Evolutionary conservation across 92 coral and sea anemone species (phyloP).

Genomic region (Phenganax marumi): DNA sequence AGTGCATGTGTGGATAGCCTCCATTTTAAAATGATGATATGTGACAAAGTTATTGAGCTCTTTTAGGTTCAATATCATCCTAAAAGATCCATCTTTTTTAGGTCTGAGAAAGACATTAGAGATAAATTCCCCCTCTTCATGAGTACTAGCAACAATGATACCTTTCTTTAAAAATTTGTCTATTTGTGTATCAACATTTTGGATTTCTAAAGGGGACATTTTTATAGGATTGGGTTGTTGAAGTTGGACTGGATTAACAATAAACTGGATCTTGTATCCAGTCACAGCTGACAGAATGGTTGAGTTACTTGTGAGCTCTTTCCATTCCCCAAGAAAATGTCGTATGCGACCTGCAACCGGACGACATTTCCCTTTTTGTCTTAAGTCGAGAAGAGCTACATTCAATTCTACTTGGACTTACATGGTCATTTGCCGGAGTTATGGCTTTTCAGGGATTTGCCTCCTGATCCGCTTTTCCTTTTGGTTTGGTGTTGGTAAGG

Average conservation of each 20-base stretch:
- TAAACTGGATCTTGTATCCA: constrained; percentile 47
- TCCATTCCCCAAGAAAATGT: constrained; percentile 44
- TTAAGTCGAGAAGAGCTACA: neutral
- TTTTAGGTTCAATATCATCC: constrained; percentile 27
- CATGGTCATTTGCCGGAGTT: neutral
- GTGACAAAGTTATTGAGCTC: constrained; percentile 1
- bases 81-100: constrained; percentile 10
- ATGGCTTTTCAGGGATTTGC: neutral
- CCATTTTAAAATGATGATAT: constrained; percentile 34
- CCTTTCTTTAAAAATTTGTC: neutral
- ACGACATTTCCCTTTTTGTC: neutral
- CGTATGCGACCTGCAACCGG: constrained; percentile 43
- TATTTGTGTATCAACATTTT: constrained; percentile 40
- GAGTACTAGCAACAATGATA: neutral
- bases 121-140: constrained; percentile 21
- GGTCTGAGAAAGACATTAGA: constrained; percentile 27
- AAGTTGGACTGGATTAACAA: constrained; percentile 43
- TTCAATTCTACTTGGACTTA: neutral
- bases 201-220: constrained; percentile 24
- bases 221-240: constrained; percentile 41
- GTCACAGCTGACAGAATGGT: constrained; percentile 31
- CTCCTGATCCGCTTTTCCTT: neutral
- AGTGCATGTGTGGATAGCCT: constrained; percentile 13
- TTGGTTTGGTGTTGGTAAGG: neutral
- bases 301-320: constrained; percentile 37